phyloP scores from a whole-genome alignment of 2,888 invertebrate genomes.

The Oeneis ivallda region DNA sequence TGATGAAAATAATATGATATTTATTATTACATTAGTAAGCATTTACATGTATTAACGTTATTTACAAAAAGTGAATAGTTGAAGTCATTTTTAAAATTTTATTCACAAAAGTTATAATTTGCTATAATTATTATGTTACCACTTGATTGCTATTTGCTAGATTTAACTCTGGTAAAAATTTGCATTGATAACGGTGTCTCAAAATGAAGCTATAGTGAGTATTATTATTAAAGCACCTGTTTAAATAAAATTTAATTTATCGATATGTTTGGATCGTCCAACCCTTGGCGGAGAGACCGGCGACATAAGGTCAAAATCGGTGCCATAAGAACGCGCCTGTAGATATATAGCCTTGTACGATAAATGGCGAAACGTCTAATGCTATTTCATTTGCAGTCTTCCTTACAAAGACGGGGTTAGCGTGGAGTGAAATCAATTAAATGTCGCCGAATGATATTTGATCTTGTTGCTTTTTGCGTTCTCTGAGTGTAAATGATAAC shows the following conservation, averaged over 20 bases:
- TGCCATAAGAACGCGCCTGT: constrained; percentile 66
- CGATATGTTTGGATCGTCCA: constrained; percentile 41
- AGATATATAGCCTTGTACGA: constrained; percentile 75
- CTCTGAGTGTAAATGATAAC: constrained; percentile 3
- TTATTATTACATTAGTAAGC: too few relatives aligned
- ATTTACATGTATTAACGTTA: too few relatives aligned
- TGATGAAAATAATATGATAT: too few relatives aligned
- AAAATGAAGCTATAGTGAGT: too few relatives aligned
- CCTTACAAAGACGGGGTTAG: constrained; percentile 37
- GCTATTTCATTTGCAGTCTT: constrained; percentile 67
- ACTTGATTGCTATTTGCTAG: too few relatives aligned
- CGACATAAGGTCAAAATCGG: constrained; percentile 77
- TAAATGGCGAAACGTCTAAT: constrained; percentile 66
- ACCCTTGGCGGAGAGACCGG: constrained; percentile 71
- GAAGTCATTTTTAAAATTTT: too few relatives aligned
- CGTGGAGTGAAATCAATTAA: constrained; percentile 33
- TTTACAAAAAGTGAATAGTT: too few relatives aligned
- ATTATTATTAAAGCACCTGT: too few relatives aligned
- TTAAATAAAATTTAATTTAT: constrained; percentile 23
- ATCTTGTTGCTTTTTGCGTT: constrained; percentile 11
- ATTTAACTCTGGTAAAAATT: too few relatives aligned
- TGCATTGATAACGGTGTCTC: too few relatives aligned
- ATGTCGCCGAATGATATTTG: constrained; percentile 30
- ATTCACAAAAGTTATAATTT: too few relatives aligned
- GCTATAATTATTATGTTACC: too few relatives aligned